Percentiles rank a stretch among this genome's conserved stretches.
phyloP scores from a whole-genome alignment of 23 tunicate species.

The Aplidium turbinatum region DNA sequence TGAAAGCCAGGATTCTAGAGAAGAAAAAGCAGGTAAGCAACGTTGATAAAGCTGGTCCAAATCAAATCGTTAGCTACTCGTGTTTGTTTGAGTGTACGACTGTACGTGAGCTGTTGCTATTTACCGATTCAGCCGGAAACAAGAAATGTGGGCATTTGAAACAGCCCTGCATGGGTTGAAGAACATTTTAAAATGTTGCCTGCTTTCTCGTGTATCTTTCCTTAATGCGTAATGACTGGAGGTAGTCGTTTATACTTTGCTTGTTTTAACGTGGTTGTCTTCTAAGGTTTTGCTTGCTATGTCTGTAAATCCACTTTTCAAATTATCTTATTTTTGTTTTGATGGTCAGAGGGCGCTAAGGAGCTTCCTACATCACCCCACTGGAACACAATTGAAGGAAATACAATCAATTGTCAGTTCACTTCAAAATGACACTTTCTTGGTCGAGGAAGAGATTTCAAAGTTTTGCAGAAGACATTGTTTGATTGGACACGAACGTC shows the following conservation, averaged over 20 bases:
- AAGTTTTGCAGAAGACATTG: slow-evolving; percentile 19
- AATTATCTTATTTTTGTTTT: neutral
- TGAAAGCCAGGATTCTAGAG: slow-evolving; percentile 27
- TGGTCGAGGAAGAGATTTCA: neutral
- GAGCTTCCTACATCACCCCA: slow-evolving; percentile 7
- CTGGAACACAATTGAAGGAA: slow-evolving; percentile 18
- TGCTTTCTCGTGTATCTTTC: no score
- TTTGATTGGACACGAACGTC: slow-evolving; percentile 12
- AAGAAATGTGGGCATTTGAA: no score
- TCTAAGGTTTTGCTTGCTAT: no score
- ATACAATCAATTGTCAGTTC: neutral
- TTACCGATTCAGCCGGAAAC: no score
- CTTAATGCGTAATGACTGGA: no score
- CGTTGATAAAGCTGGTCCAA: neutral
- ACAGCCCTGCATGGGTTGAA: no score
- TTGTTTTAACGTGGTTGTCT: no score
- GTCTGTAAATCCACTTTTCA: neutral
- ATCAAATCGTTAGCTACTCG: no score
- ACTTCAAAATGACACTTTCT: neutral
- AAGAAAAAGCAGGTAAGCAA: slow-evolving; percentile 13
- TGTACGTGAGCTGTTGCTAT: no score
- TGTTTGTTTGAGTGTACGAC: no score
- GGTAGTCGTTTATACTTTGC: no score
- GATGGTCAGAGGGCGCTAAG: slow-evolving; percentile 12
- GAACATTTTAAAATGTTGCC: no score